These are phyloP conservation scores for Apis mellifera DNA, from an alignment of 1,140 invertebrate genomes.

Conservation along the genomic window Amel_HAv3.1 CM009943.2:3322001-3322500, in stretches of 20 bases:
- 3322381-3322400: neutral
- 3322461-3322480: neutral
- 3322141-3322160: neutral
- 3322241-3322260: constrained; percentile 30
- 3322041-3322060: neutral
- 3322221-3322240: constrained; percentile 5
- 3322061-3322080: neutral
- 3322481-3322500: constrained; percentile 28
- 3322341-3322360: neutral
- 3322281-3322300: constrained; percentile 10
- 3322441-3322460: neutral
- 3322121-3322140: neutral
- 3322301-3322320: neutral
- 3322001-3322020: neutral
- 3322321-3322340: too few relatives aligned
- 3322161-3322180: constrained; percentile 22
- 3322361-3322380: constrained; percentile 6
- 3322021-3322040: neutral
- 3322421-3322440: too few relatives aligned
- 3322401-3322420: too few relatives aligned
- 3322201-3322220: constrained; percentile 11
- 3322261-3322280: constrained; percentile 20
- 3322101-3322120: too few relatives aligned
- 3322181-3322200: constrained; percentile 26
- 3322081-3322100: neutral